Percentiles rank a stretch among this genome's conserved stretches.
Evolutionary conservation across 2,113 vertebrate species (phyloP).

Genomic region (Chaetodon trifascialis): DNA sequence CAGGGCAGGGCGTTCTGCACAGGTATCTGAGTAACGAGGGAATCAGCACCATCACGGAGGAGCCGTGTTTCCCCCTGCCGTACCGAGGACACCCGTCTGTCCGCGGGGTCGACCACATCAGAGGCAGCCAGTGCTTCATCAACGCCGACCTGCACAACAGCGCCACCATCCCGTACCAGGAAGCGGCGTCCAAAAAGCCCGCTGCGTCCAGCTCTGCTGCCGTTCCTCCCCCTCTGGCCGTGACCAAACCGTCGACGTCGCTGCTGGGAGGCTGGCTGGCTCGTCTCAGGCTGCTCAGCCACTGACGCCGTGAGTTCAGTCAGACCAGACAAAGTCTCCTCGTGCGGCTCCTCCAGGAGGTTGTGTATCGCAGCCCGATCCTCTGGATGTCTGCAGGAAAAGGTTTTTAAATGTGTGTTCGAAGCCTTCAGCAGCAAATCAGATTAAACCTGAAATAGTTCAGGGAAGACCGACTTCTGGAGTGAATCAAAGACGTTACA

Average conservation of each 20-base stretch:
- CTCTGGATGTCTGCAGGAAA: neutral
- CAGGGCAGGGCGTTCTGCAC: slow-evolving; percentile 89
- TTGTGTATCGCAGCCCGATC: neutral
- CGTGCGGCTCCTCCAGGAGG: neutral
- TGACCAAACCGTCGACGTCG: slow-evolving; percentile 73
- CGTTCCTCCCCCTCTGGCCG: slow-evolving; percentile 55
- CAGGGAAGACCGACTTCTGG: neutral
- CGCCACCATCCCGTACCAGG: slow-evolving; percentile 92
- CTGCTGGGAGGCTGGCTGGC: slow-evolving; percentile 91
- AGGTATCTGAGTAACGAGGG: slow-evolving; percentile 94
- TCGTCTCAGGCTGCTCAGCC: slow-evolving; percentile 91
- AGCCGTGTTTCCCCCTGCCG: slow-evolving; percentile 78
- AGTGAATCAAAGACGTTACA: neutral
- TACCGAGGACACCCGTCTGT: slow-evolving; percentile 83
- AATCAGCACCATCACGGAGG: slow-evolving; percentile 91
- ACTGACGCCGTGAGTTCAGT: slow-evolving; percentile 78
- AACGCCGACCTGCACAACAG: slow-evolving; percentile 90
- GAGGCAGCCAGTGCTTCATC: slow-evolving; percentile 89
- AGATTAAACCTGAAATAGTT: neutral
- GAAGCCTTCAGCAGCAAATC: neutral
- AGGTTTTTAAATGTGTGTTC: neutral
- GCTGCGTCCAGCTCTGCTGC: slow-evolving; percentile 46
- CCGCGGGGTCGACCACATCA: slow-evolving; percentile 92
- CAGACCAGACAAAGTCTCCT: neutral
- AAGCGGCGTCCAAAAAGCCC: slow-evolving; percentile 84